Conservation (phyloP, 2,113 vertebrate species). For the Xenopus borealis region DNA sequence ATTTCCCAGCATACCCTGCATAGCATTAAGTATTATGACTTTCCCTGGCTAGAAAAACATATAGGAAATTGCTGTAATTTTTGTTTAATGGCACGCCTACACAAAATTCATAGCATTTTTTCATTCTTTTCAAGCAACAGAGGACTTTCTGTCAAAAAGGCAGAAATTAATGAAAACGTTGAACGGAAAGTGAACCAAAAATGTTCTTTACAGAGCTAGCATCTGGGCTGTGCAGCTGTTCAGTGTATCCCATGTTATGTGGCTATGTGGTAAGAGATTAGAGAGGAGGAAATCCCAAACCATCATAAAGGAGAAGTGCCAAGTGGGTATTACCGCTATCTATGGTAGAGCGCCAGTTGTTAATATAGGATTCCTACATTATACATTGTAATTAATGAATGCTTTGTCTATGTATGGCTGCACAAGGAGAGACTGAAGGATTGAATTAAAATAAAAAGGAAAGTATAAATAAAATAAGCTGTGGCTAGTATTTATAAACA, state of each 20-base stretch:
- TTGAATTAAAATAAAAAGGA: no score
- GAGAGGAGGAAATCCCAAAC: slow-evolving; percentile 39
- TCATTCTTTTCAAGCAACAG: background rate
- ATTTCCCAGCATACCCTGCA: background rate
- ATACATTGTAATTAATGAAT: no score
- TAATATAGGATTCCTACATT: background rate
- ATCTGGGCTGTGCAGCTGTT: slow-evolving; percentile 41
- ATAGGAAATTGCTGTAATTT: background rate
- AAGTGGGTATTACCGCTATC: slow-evolving; percentile 38
- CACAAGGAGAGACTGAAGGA: no score
- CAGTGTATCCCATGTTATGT: slow-evolving; percentile 37
- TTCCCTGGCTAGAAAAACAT: background rate
- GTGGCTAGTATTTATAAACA: no score
- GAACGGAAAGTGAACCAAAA: slow-evolving; percentile 20
- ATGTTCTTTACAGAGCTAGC: slow-evolving; percentile 14
- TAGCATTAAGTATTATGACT: background rate
- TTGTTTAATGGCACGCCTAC: background rate
- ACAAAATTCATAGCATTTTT: slow-evolving; percentile 5
- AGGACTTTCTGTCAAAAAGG: slow-evolving; percentile 6
- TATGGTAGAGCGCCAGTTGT: slow-evolving; percentile 6
- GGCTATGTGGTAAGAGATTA: slow-evolving; percentile 44
- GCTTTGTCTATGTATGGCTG: no score
- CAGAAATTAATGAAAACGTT: slow-evolving; percentile 9
- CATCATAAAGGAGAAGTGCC: slow-evolving; percentile 33
- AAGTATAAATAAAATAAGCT: no score